phyloP scores from a whole-genome alignment of 2,888 invertebrate species.

The Gari tellinella region DNA sequence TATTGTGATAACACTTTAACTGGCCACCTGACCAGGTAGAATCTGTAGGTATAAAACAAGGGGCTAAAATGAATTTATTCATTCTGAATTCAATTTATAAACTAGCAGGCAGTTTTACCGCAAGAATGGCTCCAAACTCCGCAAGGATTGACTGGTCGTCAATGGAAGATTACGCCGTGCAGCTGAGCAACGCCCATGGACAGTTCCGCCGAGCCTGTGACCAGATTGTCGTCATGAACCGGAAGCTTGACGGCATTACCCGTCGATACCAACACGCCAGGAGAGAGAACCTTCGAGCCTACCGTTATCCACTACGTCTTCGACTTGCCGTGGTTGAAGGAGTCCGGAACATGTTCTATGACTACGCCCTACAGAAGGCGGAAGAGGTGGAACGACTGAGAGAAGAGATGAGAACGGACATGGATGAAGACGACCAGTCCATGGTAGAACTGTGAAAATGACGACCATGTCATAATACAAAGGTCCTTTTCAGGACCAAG shows the following conservation, averaged over 20 bases:
- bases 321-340: constrained; percentile 70
- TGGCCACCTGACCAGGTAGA: too few species aligned
- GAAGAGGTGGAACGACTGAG: constrained; percentile 31
- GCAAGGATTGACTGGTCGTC: not conserved
- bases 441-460: not conserved
- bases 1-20: too few species aligned
- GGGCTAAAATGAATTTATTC: too few species aligned
- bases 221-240: constrained; percentile 72
- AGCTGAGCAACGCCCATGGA: constrained; percentile 23
- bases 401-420: constrained; percentile 1
- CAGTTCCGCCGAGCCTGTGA: constrained; percentile 65
- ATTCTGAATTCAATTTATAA: too few species aligned
- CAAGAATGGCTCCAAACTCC: too few species aligned
- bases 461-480: constrained; percentile 3
- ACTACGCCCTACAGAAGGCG: constrained; percentile 56
- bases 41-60: too few species aligned
- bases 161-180: constrained; percentile 17
- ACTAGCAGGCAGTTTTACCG: too few species aligned
- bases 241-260: constrained; percentile 57
- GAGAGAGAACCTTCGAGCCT: constrained; percentile 61
- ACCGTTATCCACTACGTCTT: constrained; percentile 74
- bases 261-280: constrained; percentile 70
- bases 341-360: constrained; percentile 63
- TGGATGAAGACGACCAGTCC: not conserved
- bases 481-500: constrained; percentile 58